phyloP scores from a whole-genome alignment of 2,113 vertebrate genomes.

The Centropus bengalensis region DNA sequence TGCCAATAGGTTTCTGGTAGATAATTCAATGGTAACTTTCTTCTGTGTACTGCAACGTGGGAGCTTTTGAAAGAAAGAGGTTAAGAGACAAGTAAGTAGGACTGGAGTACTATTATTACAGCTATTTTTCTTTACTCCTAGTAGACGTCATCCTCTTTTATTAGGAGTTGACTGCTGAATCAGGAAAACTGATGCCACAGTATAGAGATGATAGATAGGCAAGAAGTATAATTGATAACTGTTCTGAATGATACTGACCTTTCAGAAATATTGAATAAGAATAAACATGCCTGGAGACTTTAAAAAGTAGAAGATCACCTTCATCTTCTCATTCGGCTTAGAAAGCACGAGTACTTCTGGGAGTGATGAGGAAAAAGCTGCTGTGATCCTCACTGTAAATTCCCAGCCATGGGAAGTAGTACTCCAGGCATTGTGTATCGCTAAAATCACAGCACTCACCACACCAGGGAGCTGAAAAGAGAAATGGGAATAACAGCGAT shows the following conservation, averaged over 20 bases:
- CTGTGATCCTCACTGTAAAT: not conserved
- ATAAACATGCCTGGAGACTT: not conserved
- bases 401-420: not conserved
- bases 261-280: constrained; percentile 47
- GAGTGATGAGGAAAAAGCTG: not conserved
- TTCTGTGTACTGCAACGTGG: constrained; percentile 30
- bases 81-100: constrained; percentile 70
- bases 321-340: not conserved
- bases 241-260: constrained; percentile 64
- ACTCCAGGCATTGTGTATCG: not conserved
- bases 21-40: constrained; percentile 54
- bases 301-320: constrained; percentile 43
- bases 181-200: constrained; percentile 25
- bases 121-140: constrained; percentile 71
- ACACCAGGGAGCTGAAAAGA: not conserved
- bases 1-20: constrained; percentile 15
- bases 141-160: constrained; percentile 66
- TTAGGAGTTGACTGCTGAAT: constrained; percentile 66
- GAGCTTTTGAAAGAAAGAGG: constrained; percentile 65
- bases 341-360: not conserved
- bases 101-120: constrained; percentile 65
- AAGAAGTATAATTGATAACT: constrained; percentile 59
- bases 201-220: constrained; percentile 60
- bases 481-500: not conserved
- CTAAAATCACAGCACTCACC: not conserved